These are phyloP conservation scores for Tichodroma muraria DNA, from an alignment of 2,113 vertebrate species.

Conservation along the genomic window DNA sequence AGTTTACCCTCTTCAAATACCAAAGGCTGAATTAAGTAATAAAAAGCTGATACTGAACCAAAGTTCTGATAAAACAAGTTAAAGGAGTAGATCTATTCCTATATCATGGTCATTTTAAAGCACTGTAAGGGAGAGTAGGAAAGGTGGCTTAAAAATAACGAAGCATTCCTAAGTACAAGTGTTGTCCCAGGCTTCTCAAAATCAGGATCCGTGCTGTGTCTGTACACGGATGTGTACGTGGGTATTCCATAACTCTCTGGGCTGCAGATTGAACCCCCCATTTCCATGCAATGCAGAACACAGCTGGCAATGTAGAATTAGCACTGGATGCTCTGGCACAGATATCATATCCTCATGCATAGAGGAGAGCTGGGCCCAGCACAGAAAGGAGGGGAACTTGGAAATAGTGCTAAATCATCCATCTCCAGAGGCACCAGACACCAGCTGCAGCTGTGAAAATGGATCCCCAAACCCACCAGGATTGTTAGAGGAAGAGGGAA, in stretches of 20 bases:
- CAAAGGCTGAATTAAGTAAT: not conserved
- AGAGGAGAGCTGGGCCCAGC: not conserved
- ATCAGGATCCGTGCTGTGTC: not conserved
- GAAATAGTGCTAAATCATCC: not conserved
- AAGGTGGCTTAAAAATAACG: not conserved
- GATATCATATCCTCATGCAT: not conserved
- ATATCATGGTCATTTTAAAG: not conserved
- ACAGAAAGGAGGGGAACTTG: not conserved
- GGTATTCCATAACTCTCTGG: not conserved
- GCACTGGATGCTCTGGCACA: not conserved
- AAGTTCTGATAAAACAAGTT: not conserved
- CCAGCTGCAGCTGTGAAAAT: not conserved
- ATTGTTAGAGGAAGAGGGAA: not conserved
- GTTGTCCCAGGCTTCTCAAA: not conserved
- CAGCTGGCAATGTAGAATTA: not conserved
- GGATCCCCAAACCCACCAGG: not conserved
- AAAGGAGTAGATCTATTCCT: not conserved
- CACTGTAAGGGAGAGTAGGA: not conserved
- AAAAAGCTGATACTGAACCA: not conserved
- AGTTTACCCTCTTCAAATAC: not conserved
- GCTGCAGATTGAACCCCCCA: not conserved
- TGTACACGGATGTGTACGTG: not conserved
- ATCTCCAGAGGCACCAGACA: not conserved
- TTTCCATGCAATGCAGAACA: not conserved
- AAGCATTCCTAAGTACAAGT: not conserved